Evolutionary conservation across 2,113 vertebrate genomes (phyloP).

Genomic region (Ardeotis arabs): DNA sequence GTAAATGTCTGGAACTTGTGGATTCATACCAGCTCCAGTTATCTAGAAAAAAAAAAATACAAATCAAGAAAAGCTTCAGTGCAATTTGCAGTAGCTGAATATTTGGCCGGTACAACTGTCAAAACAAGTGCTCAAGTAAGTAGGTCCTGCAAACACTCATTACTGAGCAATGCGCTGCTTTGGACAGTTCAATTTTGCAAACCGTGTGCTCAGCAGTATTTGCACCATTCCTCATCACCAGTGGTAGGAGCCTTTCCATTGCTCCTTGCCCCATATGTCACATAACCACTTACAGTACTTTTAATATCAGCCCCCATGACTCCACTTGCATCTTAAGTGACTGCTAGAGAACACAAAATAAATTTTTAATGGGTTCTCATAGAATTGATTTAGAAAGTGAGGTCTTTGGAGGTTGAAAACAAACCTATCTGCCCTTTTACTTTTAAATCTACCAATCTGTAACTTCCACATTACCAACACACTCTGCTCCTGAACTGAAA

Average conservation of each 20-base stretch:
- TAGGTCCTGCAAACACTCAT: background rate
- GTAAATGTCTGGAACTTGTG: background rate
- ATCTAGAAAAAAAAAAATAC: background rate
- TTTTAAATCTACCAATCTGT: background rate
- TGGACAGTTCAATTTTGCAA: background rate
- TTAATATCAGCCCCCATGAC: background rate
- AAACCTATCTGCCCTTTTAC: background rate
- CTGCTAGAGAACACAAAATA: background rate
- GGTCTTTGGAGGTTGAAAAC: background rate
- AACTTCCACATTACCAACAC: background rate
- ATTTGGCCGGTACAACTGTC: background rate
- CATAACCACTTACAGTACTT: background rate
- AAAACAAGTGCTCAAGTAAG: background rate
- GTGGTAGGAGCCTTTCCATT: background rate
- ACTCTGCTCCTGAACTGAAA: background rate
- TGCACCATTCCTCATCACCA: background rate
- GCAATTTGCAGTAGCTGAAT: background rate
- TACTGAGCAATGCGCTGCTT: background rate
- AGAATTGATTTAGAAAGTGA: background rate
- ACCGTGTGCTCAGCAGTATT: background rate
- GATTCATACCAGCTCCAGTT: background rate
- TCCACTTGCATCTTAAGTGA: background rate
- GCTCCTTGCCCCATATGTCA: background rate
- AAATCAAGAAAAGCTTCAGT: background rate
- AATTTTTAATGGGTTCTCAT: background rate